Percentiles rank a stretch among this genome's conserved stretches.
Evolutionary conservation across 1,140 invertebrate genomes (phyloP).

Genomic region (Bombus confusus): DNA sequence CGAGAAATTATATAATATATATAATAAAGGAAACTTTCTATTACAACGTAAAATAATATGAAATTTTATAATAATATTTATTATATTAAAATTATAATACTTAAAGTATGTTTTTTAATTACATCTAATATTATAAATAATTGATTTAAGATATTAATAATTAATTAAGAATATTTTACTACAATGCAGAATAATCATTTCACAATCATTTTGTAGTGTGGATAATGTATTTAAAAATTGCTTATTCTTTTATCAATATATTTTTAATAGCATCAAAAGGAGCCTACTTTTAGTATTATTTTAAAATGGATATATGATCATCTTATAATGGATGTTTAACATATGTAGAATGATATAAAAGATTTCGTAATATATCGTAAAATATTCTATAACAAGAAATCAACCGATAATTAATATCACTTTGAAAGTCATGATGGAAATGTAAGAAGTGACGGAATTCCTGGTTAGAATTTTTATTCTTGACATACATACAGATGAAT

Average conservation of each 20-base stretch:
- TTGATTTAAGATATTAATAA: neutral
- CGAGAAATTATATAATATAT: neutral
- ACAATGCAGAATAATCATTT: neutral
- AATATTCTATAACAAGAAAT: conserved; percentile 22
- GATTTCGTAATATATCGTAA: neutral
- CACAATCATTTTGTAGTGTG: neutral
- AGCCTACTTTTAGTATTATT: neutral
- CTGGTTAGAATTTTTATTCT: neutral
- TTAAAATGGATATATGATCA: neutral
- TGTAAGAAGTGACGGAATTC: conserved; percentile 3
- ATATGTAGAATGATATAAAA: neutral
- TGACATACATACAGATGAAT: no score
- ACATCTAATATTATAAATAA: no score
- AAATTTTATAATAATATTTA: neutral
- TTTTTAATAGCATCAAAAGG: neutral
- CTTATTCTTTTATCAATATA: neutral
- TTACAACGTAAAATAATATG: no score
- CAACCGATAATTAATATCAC: conserved; percentile 10
- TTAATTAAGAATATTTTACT: neutral
- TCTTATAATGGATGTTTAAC: neutral
- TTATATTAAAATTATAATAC: neutral
- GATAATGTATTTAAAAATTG: neutral
- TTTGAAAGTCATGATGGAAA: neutral
- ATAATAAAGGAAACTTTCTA: no score
- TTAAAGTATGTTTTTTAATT: neutral